Base-by-base conservation (phyloP, 92 coral and sea anemone genomes). In the Heteractis magnifica region DNA sequence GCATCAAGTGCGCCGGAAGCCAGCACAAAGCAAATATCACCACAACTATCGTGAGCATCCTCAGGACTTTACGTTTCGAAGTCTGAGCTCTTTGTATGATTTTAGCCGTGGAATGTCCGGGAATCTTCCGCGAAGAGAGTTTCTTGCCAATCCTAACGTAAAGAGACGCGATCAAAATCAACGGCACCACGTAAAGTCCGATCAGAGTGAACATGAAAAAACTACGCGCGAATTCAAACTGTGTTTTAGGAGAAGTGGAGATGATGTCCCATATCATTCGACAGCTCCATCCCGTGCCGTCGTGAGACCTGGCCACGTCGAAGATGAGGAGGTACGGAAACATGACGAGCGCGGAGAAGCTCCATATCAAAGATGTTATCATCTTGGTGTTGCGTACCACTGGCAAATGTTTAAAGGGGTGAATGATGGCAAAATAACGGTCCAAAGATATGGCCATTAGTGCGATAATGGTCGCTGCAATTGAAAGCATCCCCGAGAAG, bases 21-120 rank as follows among this genome's bases (percentile, higher is more conserved):
- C 97, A 93, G 72, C 97, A 93, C 8, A 93, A 84, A 6, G 93
- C 89, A 85, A 93, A 93, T 21, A 87, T 86, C 56, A 86, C 71
- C 50, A 93, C 97, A 5, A 93, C 94, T 3, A 89, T 85, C 20
- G 88, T 93, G 59, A 93, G 91, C 97, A 93, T 93, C 84, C 97
- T 93, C 87, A 93, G 83, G 15, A 93, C 97, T 58, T 93, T 93
- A 14, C 94, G 85, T 80, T 93, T 93, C 10, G 97, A 87, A 50
- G 80, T 55, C 77, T 77, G 88, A 15, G 90, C 93, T 52, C 87
- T 86, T 58, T 90, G 93, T 79, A 84, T 87, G 51, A 82, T 84
- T 18, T 59, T 76, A 7, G 92, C 90, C 3, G 94, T 93, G 15
- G 90, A 49, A 21, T 84, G 91, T 48, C 97, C 97, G 1, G 97